A percentile compares a stretch with the other conserved stretches of the same genome.
These are phyloP conservation scores for Hyles euphorbiae DNA, from an alignment of 1,140 invertebrate species.

Conservation along the genomic window DNA sequence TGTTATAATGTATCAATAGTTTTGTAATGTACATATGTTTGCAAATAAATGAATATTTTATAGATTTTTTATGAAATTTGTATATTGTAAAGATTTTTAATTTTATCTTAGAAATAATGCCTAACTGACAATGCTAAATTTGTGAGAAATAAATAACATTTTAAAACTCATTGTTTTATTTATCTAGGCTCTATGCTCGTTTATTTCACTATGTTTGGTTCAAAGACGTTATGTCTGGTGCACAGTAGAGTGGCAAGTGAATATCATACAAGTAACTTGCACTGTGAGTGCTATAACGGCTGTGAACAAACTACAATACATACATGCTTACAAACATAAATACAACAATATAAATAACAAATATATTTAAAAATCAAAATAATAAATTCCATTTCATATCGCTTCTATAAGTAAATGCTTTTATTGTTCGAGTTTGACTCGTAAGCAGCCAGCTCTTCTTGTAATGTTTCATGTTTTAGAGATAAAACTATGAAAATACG, in stretches of 20 bases:
- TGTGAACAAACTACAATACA: conserved; percentile 8
- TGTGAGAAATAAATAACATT: conserved; percentile 75
- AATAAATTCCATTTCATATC: too few relatives aligned
- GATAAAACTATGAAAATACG: too few relatives aligned
- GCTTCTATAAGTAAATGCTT: too few relatives aligned
- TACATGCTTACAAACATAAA: conserved; percentile 2
- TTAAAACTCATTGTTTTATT: conserved; percentile 70
- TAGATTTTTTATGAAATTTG: conserved; percentile 74
- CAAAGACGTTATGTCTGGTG: too few relatives aligned
- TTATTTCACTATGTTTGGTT: too few relatives aligned
- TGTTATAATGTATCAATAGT: conserved; percentile 65
- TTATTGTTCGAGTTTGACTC: too few relatives aligned
- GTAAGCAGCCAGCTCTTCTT: too few relatives aligned
- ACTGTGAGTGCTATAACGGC: conserved; percentile 1
- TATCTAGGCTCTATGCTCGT: conserved; percentile 16
- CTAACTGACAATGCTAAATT: conserved; percentile 71
- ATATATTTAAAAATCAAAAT: conserved; percentile 4
- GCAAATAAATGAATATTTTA: conserved; percentile 75
- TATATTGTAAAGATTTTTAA: conserved; percentile 78
- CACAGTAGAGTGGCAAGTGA: too few relatives aligned
- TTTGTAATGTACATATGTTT: conserved; percentile 71
- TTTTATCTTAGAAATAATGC: conserved; percentile 77
- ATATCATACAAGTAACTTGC: too few relatives aligned
- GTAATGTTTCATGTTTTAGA: too few relatives aligned
- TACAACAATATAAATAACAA: conserved; percentile 20